These are phyloP conservation scores for Maniola jurtina DNA, from an alignment of 1,140 invertebrate species.

Conservation along the genomic window DNA sequence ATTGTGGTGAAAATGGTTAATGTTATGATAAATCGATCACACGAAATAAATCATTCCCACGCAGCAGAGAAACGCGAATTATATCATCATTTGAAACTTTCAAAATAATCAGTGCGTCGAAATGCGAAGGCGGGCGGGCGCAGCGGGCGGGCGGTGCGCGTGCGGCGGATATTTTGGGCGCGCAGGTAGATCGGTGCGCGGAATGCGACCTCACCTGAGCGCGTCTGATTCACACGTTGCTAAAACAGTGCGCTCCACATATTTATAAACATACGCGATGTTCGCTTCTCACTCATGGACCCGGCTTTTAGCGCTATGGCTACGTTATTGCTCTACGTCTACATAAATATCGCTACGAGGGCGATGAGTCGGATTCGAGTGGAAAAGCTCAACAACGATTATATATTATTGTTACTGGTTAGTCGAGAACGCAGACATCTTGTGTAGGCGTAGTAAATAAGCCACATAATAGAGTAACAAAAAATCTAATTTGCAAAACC, in stretches of 20 bases:
- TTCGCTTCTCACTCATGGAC: slow-evolving; percentile 22
- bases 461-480: no score
- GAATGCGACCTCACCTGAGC: slow-evolving; percentile 77
- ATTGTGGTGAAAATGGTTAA: background rate
- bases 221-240: slow-evolving; percentile 68
- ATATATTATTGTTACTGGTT: no score
- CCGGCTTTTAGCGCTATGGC: background rate
- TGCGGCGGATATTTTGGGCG: slow-evolving; percentile 69
- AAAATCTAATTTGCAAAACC: background rate
- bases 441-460: no score
- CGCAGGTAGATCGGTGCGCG: slow-evolving; percentile 67
- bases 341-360: background rate
- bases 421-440: background rate
- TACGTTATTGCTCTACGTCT: background rate
- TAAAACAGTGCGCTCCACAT: slow-evolving; percentile 69
- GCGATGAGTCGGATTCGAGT: background rate
- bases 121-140: slow-evolving; percentile 45
- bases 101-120: slow-evolving; percentile 56
- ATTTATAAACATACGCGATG: slow-evolving; percentile 52
- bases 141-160: slow-evolving; percentile 46
- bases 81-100: slow-evolving; percentile 1
- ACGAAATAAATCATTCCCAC: background rate
- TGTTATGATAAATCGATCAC: background rate
- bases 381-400: no score
- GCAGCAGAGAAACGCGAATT: slow-evolving; percentile 15